Evolutionary conservation across 2,888 invertebrate species (phyloP).

Genomic region (Scaptodrosophila latifasciaeformis): DNA sequence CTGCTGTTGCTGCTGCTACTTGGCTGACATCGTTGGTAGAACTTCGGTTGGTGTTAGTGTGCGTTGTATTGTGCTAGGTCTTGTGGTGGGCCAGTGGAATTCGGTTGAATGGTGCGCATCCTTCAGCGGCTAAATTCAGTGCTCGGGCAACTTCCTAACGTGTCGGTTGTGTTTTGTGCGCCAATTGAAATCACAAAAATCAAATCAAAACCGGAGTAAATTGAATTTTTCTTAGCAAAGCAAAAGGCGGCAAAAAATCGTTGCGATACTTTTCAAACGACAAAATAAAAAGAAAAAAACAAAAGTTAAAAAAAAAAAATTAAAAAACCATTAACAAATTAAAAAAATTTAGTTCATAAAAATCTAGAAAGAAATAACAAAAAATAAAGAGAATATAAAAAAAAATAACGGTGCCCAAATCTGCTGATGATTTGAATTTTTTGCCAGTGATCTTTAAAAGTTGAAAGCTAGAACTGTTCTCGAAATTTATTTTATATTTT

Average conservation of each 20-base stretch:
- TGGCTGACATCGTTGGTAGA: too few relatives aligned
- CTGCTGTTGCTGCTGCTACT: too few relatives aligned
- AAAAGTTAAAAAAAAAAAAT: conserved; percentile 20
- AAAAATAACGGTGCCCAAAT: too few relatives aligned
- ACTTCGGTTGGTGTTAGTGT: too few relatives aligned
- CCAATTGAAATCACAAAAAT: conserved; percentile 11
- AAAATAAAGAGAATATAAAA: too few relatives aligned
- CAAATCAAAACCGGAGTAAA: conserved; percentile 19
- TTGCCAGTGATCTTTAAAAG: too few relatives aligned
- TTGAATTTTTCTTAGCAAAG: conserved; percentile 2
- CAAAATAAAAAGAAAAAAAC: conserved; percentile 2
- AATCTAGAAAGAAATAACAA: too few relatives aligned
- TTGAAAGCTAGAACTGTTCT: too few relatives aligned
- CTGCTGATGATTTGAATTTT: too few relatives aligned
- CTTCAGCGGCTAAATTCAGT: conserved; percentile 59
- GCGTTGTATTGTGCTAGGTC: conserved; percentile 17
- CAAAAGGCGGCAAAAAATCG: conserved; percentile 11
- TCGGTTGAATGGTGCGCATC: neutral
- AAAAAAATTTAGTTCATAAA: conserved; percentile 1
- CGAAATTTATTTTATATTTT: conserved; percentile 15
- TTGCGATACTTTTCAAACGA: conserved; percentile 22
- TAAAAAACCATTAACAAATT: conserved; percentile 18
- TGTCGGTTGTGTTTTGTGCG: conserved; percentile 66
- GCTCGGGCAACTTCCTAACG: conserved; percentile 75
- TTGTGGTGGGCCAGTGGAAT: neutral